Evolutionary conservation across 2,797 vertebrate species (phyloP).

Genomic region (Sciurus vulgaris): DNA sequence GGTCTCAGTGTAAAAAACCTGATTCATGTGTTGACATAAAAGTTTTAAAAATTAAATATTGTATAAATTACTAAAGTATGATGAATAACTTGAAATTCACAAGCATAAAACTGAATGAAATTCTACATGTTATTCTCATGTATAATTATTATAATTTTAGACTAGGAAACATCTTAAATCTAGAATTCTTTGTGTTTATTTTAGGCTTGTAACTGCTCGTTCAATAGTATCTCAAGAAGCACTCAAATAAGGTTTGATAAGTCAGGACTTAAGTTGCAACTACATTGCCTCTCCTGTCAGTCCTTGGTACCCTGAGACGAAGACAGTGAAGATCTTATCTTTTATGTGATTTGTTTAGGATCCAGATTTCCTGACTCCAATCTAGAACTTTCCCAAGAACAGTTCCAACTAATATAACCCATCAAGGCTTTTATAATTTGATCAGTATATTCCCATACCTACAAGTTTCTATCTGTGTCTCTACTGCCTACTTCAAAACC

Average conservation of each 20-base stretch:
- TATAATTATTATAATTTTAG: background rate
- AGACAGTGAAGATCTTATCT: background rate
- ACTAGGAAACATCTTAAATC: background rate
- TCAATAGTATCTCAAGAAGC: background rate
- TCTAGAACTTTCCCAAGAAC: background rate
- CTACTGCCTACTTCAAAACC: background rate
- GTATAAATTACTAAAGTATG: background rate
- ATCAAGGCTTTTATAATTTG: background rate
- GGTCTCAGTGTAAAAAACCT: background rate
- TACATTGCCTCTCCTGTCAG: background rate
- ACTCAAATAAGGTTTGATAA: background rate
- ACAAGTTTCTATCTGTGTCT: background rate
- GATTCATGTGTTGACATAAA: background rate
- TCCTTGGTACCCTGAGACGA: background rate
- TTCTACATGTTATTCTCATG: background rate
- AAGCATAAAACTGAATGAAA: background rate
- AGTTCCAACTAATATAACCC: background rate
- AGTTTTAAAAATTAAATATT: slow-evolving; percentile 9
- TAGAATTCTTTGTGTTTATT: slow-evolving; percentile 1
- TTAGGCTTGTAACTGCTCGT: background rate
- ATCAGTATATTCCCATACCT: background rate
- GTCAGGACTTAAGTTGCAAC: background rate
- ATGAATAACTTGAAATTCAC: background rate
- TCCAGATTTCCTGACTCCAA: background rate
- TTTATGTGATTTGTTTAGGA: background rate